phyloP scores from a whole-genome alignment of 2,888 invertebrate genomes.

The Nymphalis c-album region DNA sequence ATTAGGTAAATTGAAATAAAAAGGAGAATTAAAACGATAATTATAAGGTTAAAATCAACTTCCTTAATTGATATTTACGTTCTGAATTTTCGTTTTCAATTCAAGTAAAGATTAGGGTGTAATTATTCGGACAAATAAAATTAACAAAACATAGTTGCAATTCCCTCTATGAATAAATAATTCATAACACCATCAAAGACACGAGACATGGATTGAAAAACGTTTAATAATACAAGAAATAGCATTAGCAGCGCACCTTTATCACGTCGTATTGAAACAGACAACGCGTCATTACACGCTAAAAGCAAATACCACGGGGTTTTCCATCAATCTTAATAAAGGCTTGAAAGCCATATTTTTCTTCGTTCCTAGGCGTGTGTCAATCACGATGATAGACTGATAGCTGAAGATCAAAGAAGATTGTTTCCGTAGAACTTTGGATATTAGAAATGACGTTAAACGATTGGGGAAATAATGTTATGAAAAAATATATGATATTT shows the following conservation, averaged over 20 bases:
- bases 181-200: no score
- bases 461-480: neutral
- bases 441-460: neutral
- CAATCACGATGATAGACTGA: conserved; percentile 66
- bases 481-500: neutral
- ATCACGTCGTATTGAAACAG: conserved; percentile 24
- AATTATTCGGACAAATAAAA: no score
- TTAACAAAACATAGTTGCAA: no score
- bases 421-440: conserved; percentile 26
- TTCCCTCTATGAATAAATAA: no score
- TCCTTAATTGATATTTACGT: no score
- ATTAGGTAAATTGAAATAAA: no score
- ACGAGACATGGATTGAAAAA: neutral
- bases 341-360: conserved; percentile 71
- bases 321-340: conserved; percentile 75
- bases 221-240: conserved; percentile 3
- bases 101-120: no score
- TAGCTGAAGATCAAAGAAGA: conserved; percentile 37
- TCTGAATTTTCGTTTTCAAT: no score
- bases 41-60: no score
- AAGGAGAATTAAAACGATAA: no score
- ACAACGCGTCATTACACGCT: conserved; percentile 33
- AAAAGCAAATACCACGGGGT: conserved; percentile 39
- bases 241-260: conserved; percentile 7
- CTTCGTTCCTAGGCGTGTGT: conserved; percentile 62